A percentile compares a stretch with the other conserved stretches of the same genome.
Evolutionary conservation across 2,888 invertebrate genomes (phyloP).

Genomic region (Aleiodes alternator): DNA sequence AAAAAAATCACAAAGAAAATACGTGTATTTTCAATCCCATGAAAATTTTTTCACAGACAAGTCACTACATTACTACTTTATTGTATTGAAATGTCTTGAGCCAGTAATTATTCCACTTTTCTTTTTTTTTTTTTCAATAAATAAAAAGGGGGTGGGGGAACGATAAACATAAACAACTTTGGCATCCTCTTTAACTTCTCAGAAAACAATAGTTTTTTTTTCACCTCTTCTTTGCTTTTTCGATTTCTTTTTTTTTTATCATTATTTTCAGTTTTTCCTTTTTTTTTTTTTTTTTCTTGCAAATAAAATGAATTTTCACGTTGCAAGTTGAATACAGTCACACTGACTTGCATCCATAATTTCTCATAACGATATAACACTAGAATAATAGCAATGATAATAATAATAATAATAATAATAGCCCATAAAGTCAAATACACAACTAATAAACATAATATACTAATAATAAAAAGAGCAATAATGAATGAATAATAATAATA

Average conservation of each 20-base stretch:
- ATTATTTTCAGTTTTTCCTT: slow-evolving; percentile 32
- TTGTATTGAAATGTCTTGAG: slow-evolving; percentile 1
- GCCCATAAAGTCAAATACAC: slow-evolving; percentile 57
- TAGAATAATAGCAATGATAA: slow-evolving; percentile 53
- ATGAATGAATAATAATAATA: slow-evolving; percentile 60
- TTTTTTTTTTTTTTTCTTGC: slow-evolving; percentile 55
- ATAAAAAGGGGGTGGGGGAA: slow-evolving; percentile 56
- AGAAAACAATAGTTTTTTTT: slow-evolving; percentile 35
- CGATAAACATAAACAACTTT: slow-evolving; percentile 75
- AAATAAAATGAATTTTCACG: slow-evolving; percentile 58
- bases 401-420: slow-evolving; percentile 58
- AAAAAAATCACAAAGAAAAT: not conserved
- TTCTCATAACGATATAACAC: slow-evolving; percentile 46
- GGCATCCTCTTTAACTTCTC: slow-evolving; percentile 72
- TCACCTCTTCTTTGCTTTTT: not conserved
- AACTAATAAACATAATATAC: slow-evolving; percentile 60
- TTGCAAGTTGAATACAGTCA: slow-evolving; percentile 49
- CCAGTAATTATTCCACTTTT: slow-evolving; percentile 41
- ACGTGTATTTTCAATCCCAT: not conserved
- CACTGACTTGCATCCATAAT: slow-evolving; percentile 51
- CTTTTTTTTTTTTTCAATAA: slow-evolving; percentile 54
- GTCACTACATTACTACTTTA: too few species aligned
- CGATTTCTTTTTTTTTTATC: not conserved
- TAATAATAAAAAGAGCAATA: slow-evolving; percentile 62
- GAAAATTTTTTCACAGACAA: not conserved